Evolutionary conservation across 2,888 invertebrate species (phyloP).

Genomic region (Oscheius sp.): DNA sequence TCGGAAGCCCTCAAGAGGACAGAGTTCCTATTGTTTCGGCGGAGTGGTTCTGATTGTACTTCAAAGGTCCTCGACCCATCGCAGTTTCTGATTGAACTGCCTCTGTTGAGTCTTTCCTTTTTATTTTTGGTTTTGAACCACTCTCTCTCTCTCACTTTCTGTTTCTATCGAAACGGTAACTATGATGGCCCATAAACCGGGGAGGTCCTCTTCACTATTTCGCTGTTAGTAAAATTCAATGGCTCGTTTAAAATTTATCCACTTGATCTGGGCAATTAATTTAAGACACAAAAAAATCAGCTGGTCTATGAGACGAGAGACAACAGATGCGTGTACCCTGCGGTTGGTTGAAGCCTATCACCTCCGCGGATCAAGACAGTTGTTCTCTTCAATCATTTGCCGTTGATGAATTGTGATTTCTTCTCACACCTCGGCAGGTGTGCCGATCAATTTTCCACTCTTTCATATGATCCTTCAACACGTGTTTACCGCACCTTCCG

Average conservation of each 20-base stretch:
- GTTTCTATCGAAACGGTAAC: constrained; percentile 1
- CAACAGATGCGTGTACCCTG: neutral
- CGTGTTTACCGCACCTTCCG: neutral
- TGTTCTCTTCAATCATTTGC: constrained; percentile 31
- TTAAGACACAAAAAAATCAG: constrained; percentile 3
- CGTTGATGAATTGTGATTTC: constrained; percentile 29
- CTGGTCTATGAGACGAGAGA: constrained; percentile 3
- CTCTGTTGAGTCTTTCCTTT: neutral
- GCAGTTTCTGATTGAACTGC: constrained; percentile 20
- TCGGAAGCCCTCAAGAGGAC: neutral
- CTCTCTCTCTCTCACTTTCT: neutral
- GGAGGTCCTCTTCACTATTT: neutral
- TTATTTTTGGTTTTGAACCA: neutral
- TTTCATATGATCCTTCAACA: constrained; percentile 6
- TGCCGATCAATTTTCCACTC: constrained; percentile 24
- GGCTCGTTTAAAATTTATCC: neutral
- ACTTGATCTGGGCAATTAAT: neutral
- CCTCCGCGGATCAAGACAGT: constrained; percentile 30
- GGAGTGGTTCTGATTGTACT: constrained; percentile 23
- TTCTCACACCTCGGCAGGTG: constrained; percentile 26
- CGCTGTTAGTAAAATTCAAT: neutral
- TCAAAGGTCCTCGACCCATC: constrained; percentile 21
- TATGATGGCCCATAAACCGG: constrained; percentile 22
- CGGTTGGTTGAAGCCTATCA: constrained; percentile 26
- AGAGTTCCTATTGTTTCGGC: constrained; percentile 17